phyloP scores from a whole-genome alignment of 2,888 invertebrate genomes.

The Augochlorella aurata region DNA sequence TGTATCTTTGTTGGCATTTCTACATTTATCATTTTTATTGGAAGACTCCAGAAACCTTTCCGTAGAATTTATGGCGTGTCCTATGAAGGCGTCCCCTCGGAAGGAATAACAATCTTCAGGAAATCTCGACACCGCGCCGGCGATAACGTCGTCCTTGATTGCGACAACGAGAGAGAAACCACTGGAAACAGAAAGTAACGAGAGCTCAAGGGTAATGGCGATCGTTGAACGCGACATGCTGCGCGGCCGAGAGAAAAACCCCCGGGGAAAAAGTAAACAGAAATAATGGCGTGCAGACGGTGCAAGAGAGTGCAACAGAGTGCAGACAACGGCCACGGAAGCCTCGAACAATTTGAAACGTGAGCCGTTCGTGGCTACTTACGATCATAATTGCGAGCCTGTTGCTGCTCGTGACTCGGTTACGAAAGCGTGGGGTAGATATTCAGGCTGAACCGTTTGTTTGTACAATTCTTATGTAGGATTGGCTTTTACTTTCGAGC shows the following conservation, averaged over 20 bases:
- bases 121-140: neutral
- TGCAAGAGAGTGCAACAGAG: no score
- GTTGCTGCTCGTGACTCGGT: slow-evolving; percentile 4
- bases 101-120: neutral
- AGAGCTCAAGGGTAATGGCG: slow-evolving; percentile 6
- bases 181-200: slow-evolving; percentile 2
- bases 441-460: neutral
- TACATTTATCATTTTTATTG: no score
- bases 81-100: neutral
- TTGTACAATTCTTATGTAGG: neutral
- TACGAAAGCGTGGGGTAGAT: slow-evolving; percentile 7
- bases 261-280: neutral
- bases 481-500: slow-evolving; percentile 9
- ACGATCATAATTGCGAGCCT: slow-evolving; percentile 9
- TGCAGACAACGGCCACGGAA: neutral
- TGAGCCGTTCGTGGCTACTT: slow-evolving; percentile 7
- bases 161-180: neutral
- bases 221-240: neutral
- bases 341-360: neutral
- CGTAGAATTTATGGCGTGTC: neutral
- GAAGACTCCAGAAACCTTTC: neutral
- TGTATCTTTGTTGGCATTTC: no score
- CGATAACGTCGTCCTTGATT: neutral
- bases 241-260: neutral
- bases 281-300: neutral